Evolutionary conservation across 2,113 vertebrate genomes (phyloP), one percentile per base, ranked within the genome.

Genomic region (Ceuthmochares aereus): DNA sequence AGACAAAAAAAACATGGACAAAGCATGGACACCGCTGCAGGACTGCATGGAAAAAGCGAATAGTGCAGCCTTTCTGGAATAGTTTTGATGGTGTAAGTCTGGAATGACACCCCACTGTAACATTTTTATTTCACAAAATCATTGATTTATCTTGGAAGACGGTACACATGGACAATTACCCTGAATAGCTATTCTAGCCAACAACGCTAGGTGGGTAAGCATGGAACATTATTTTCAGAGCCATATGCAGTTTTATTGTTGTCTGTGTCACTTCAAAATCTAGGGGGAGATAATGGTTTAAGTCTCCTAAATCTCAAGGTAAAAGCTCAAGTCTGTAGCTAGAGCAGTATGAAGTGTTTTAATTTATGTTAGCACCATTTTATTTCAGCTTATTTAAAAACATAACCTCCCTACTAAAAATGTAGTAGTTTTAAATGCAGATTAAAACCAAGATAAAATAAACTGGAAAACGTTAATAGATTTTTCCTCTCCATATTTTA

Each of bases 61-160:
- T 11, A 75, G 27, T 18, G 47, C 60, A 74, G 69, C 84, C 86
- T 67, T 70, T 95, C 76, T 81, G 56, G 86, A 93, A 72, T 81
- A 60, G 29, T 74, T 92, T 86, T 78, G 54, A 77, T 75, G 80
- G 86, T 84, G 34, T 74, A 78, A 90, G 84, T 42, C 70, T 79
- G 70, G 78, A 87, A 93, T 73, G 72, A 63, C 66, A 91, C 67
- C 66, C 70, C 51, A 25, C 63, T 67, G 87, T 34, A 55, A 93
- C 74, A 87, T 92, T 94, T 94, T 95, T 92, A 87, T 81, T 87
- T 66, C 56, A 82, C 63, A 94, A 96, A 94, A 96, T 91, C 82
- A 88, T 7, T 52, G 90, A 86, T 96, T 93, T 96, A 77, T 90
- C 95, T 96, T 91, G 91, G 91, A 96, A 91, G 84, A 91, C 70